Evolutionary conservation across 2,888 invertebrate genomes (phyloP), one percentile per base, ranked within the genome.

Genomic region (Spodoptera exigua): DNA sequence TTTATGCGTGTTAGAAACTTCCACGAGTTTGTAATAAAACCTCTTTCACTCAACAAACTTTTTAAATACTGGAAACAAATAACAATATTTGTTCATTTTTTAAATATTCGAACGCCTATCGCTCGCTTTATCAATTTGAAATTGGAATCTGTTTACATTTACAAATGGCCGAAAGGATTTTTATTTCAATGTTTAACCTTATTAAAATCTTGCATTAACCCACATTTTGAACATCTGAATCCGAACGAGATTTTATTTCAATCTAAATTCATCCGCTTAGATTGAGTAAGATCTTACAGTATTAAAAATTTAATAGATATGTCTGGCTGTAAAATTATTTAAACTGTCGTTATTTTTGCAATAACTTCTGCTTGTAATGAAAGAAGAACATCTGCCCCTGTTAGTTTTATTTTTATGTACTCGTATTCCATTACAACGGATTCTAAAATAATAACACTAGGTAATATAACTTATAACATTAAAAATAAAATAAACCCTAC

Each of bases 261-360:
- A 17, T 63, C 70, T 70, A 66, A 69, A 51, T 62, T 40, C 46
- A 62, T 55, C 36, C 43, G 41, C 70, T 44, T 39, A 36, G 55
- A 63, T 70, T 67, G 64, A 67, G 70, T 52, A 47, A 67, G 49
- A 62, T 16, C 34, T 14, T 32, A n/a, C 9, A 41, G 51, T 51
- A 63, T 47, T 44, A 63, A 63, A 69, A 43, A 13, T 21, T 43
- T 61, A 10, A 61, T 54, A 45, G 41, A 45, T 34, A 16, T 35
- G 11, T 46, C 46, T 40, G 13, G 11, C 39, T 34, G 16, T 32
- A 39, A 36, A n/a, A n/a, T 37, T 41, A 27, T 47, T 43, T 45
- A 16, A 34, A 43, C 11, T 43, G 34, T 47, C 27, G 34, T 66
- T 58, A 39, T 43, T 58, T 56, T 58, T 44, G 58, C 61, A 43